Percentiles rank a stretch among this genome's conserved stretches.
Evolutionary conservation across 2,113 vertebrate genomes (phyloP).

Genomic region (Phycodurus eques): DNA sequence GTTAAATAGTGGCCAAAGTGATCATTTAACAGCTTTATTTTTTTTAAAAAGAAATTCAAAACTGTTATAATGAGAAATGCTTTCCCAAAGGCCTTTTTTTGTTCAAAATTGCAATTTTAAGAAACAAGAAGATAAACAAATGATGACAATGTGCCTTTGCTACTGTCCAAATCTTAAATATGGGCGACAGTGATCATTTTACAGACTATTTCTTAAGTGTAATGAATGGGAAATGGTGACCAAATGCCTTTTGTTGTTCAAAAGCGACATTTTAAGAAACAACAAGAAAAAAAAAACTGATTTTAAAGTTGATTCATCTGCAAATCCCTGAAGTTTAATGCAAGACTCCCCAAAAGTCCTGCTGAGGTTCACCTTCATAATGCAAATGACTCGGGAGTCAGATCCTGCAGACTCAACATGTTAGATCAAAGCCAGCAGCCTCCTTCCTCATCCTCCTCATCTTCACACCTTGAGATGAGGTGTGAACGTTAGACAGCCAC

Average conservation of each 20-base stretch:
- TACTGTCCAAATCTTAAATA: neutral
- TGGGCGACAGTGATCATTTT: neutral
- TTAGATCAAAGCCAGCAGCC: slow-evolving; percentile 55
- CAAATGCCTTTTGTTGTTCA: neutral
- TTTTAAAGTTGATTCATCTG: neutral
- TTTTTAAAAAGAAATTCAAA: no score
- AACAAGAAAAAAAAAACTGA: neutral
- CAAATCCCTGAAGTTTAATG: neutral
- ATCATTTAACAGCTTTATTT: no score
- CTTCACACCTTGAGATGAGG: slow-evolving; percentile 49
- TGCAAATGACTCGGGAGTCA: slow-evolving; percentile 10
- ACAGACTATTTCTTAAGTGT: neutral
- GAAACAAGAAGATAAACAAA: neutral
- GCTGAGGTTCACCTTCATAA: slow-evolving; percentile 20
- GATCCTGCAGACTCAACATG: slow-evolving; percentile 5
- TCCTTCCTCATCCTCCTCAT: neutral
- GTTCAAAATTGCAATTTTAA: neutral
- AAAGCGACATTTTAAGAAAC: neutral
- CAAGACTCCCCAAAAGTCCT: slow-evolving; percentile 1
- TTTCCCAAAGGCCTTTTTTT: neutral
- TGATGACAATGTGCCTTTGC: neutral
- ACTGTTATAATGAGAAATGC: no score
- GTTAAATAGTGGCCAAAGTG: no score
- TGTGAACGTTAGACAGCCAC: slow-evolving; percentile 29
- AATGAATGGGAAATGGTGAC: neutral